Conservation (phyloP, 2,797 vertebrate genomes). For the Pangasius mekongensis region DNA sequence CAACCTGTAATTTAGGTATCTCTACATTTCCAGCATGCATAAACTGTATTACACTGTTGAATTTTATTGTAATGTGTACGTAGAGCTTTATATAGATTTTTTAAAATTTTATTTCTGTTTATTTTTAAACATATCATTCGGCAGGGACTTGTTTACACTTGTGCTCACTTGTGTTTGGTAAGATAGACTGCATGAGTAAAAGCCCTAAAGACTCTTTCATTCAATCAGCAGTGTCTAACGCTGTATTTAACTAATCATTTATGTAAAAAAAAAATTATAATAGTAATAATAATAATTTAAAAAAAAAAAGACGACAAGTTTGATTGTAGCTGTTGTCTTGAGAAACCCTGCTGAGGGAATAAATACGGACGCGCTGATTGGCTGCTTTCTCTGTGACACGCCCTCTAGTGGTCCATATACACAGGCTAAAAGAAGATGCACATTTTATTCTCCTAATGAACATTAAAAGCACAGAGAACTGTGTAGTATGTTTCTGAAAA, state of each 20-base stretch:
- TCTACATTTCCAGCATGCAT: background rate
- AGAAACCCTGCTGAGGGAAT: background rate
- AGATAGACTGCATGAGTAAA: background rate
- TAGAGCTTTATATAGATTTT: background rate
- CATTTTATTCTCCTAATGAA: background rate
- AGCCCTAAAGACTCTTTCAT: background rate
- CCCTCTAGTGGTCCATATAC: conserved; percentile 22
- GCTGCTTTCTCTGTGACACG: background rate
- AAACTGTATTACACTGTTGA: background rate
- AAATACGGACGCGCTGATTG: background rate
- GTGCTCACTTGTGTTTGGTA: background rate
- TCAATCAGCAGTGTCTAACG: background rate
- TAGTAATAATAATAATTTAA: too few species aligned
- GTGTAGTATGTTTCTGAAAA: background rate
- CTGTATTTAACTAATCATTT: background rate
- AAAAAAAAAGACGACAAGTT: background rate
- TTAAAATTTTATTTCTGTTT: background rate
- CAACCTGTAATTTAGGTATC: background rate
- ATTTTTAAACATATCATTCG: background rate
- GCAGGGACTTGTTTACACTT: too few species aligned
- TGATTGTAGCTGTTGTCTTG: background rate
- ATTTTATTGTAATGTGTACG: background rate
- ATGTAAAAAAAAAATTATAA: too few species aligned
- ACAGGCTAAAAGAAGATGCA: background rate
- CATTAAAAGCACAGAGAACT: background rate